Evolutionary conservation across 2,888 invertebrate genomes (phyloP), one percentile per base, ranked within the genome.

Genomic region (Hypolimnas misippus): DNA sequence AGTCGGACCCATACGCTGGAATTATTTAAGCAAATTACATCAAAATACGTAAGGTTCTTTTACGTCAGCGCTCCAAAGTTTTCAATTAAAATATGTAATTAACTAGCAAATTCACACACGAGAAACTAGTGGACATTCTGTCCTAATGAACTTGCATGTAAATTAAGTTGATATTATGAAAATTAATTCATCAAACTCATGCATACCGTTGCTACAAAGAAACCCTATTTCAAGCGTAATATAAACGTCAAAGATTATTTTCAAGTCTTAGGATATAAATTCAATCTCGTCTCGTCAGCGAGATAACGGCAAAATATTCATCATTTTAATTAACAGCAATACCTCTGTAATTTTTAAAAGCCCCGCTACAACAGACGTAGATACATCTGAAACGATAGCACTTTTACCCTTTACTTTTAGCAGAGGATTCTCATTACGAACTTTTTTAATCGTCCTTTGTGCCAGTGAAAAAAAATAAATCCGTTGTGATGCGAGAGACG

Each of bases 371-470:
- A 62, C 60, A 58, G 56, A 62, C 66, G 63, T 69, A 71, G 66
- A 75, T 77, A 74, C 78, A 79, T 78, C 73, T 73, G 74, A 72
- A 73, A 67, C 69, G 68, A 73, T 69, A 71, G 71, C 77, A 74
- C 76, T 80, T 79, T 81, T 78, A 83, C 84, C 86, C 84, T 85
- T 86, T 86, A 82, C 82, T 83, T 84, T 82, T 75, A 78, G 75
- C 77, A 78, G 77, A 76, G 77, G 81, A 85, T 81, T 87, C 89
- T 89, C 86, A 91, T 90, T 87, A 89, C 83, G 77, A 90, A 92
- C 86, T 90, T 92, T 91, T 91, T 89, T 89, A 89, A 90, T 91
- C 87, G 89, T 80, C 87, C 89, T 89, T 89, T 90, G 89, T 90
- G 78, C 81, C 76, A 77, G 78, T 80, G 83, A 86, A 89, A 89